Conservation (phyloP, 2,888 invertebrate species). For the Cyaniris semiargus region DNA sequence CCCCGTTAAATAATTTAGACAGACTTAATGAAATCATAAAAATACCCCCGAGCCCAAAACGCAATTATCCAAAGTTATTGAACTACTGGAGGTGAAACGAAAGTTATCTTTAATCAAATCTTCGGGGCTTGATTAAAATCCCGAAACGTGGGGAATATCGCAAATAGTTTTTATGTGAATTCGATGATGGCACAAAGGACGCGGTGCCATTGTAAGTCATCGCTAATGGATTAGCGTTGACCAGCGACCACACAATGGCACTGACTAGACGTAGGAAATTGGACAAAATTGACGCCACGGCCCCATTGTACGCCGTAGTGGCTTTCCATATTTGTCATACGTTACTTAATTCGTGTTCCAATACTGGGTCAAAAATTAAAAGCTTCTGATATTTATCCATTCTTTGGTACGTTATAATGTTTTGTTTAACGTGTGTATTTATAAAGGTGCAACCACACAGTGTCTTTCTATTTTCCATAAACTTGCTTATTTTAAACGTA, state of each 20-base stretch:
- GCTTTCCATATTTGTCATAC: slow-evolving; percentile 40
- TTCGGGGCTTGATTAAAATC: slow-evolving; percentile 23
- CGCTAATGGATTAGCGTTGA: slow-evolving; percentile 73
- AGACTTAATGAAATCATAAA: slow-evolving; percentile 22
- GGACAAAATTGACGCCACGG: slow-evolving; percentile 48
- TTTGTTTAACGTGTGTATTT: neutral
- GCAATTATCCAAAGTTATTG: slow-evolving; percentile 19
- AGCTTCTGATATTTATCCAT: neutral
- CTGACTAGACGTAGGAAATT: slow-evolving; percentile 49
- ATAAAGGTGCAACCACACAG: neutral
- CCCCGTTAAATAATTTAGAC: neutral
- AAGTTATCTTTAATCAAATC: slow-evolving; percentile 21
- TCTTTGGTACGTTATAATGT: neutral
- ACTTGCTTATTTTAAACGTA: no score
- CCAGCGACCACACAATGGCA: slow-evolving; percentile 43
- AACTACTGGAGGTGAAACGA: slow-evolving; percentile 20
- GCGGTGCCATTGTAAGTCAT: slow-evolving; percentile 62
- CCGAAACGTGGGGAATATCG: slow-evolving; percentile 11
- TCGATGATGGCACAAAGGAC: slow-evolving; percentile 40
- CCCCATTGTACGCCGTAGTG: slow-evolving; percentile 40
- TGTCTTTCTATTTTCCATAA: no score
- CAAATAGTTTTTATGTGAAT: slow-evolving; percentile 27
- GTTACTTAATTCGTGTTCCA: slow-evolving; percentile 34
- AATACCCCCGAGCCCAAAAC: slow-evolving; percentile 16
- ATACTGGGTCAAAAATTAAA: slow-evolving; percentile 20